phyloP scores from a whole-genome alignment of 23 tunicate genomes.

The Oikopleura dioica region DNA sequence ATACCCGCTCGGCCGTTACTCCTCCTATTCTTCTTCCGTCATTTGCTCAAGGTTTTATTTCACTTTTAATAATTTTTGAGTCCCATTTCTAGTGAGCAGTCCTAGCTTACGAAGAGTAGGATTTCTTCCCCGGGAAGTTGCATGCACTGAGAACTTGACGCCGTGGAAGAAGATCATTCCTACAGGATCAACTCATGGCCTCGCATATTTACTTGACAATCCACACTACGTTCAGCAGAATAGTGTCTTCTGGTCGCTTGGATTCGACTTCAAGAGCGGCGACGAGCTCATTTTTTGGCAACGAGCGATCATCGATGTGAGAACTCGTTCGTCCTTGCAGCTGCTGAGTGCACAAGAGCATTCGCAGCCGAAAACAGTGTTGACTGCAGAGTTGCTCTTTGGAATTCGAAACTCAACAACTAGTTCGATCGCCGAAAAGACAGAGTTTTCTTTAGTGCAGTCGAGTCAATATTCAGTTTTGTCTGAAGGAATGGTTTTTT shows the following conservation, averaged over 20 bases:
- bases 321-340: too few species aligned
- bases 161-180: constrained; percentile 83
- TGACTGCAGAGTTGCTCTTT: too few species aligned
- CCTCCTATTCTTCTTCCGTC: too few species aligned
- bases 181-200: constrained; percentile 26
- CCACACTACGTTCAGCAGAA: neutral
- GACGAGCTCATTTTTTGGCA: neutral
- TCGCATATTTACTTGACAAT: neutral
- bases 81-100: neutral
- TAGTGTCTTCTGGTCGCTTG: neutral
- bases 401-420: too few species aligned
- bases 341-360: too few species aligned
- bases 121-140: constrained; percentile 32
- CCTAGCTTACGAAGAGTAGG: neutral
- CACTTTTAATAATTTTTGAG: neutral
- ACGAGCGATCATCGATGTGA: too few species aligned
- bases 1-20: neutral
- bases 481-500: too few species aligned
- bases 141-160: constrained; percentile 84
- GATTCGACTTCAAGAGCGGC: neutral
- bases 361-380: too few species aligned
- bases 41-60: too few species aligned
- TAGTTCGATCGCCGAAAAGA: too few species aligned
- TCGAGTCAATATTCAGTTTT: too few species aligned
- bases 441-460: too few species aligned